Percentiles rank a stretch among this genome's conserved stretches.
phyloP scores from a whole-genome alignment of 2,797 vertebrate species.

The Nannoperca obscura region DNA sequence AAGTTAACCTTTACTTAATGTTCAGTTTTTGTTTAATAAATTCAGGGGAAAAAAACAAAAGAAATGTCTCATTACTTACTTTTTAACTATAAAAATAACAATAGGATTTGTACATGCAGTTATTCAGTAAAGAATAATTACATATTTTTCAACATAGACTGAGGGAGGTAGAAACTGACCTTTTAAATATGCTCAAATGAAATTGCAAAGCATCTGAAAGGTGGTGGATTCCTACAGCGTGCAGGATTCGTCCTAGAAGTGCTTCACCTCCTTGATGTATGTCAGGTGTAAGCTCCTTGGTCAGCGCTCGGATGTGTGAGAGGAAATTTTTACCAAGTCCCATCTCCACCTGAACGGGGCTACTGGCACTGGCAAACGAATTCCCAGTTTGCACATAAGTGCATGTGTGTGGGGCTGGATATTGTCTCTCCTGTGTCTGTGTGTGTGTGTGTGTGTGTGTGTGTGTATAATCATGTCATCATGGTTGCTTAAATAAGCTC shows the following conservation, averaged over 20 bases:
- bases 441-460: too few species aligned
- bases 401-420: conserved; percentile 22
- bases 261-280: conserved; percentile 49
- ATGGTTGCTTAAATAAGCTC: background rate
- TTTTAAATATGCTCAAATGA: conserved; percentile 34
- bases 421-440: background rate
- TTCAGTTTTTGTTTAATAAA: background rate
- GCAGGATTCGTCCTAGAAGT: conserved; percentile 44
- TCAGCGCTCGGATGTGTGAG: background rate
- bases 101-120: background rate
- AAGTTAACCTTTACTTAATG: background rate
- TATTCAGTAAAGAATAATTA: background rate
- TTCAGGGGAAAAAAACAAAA: background rate
- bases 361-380: conserved; percentile 8
- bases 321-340: background rate
- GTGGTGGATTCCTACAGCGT: conserved; percentile 44
- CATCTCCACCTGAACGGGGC: conserved; percentile 17
- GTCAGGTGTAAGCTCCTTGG: conserved; percentile 17
- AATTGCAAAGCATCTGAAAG: conserved; percentile 30
- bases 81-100: background rate
- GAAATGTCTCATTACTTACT: background rate
- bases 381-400: conserved; percentile 24
- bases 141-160: background rate
- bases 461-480: background rate
- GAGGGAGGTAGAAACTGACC: background rate